Evolutionary conservation across 1,140 invertebrate species (phyloP), one percentile per base, ranked within the genome.

Genomic region (Adelges cooleyi): DNA sequence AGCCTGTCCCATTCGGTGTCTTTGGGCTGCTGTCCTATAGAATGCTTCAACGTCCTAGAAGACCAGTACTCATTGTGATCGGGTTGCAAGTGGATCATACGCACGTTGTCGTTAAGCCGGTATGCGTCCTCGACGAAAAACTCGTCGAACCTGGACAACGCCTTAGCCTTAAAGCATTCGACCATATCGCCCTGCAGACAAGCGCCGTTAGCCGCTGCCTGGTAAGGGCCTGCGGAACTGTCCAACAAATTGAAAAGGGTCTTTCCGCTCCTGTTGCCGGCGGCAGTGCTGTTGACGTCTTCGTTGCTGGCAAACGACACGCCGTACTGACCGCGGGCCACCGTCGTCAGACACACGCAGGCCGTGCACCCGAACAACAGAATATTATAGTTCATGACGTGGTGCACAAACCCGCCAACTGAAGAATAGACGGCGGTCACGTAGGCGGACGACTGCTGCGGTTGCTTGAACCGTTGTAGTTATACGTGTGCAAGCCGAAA

Each of bases 1-100:
- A 89, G 74, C 38, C 82, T 81, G 71, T 89, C 86, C 86, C 86
- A 89, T 73, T 89, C 85, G 1, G 82, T 80, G 66, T 89, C 86
- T n/a, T 82, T 80, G 4, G 78, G 71, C 73, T 84, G 78, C 1
- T 84, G 77, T 65, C 81, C 77, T 20, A 80, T 80, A 4, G 83
- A 82, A 70, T 83, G 84, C 71, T 54, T 23, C 22, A 67, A 67
- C 18, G 87, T 82, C 66, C 82, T 86, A 15, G 83, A 81, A 56
- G 76, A 73, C 53, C 66, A 72, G 67, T 66, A 15, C 10, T 44
- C 52, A 1, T 29, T 36, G 33, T 46, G 40, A 33, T 38, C 48
- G 0, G 73, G 73, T 0, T 82, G 78, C 77, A 86, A 80, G 52
- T 82, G 80, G 1, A 85, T 76, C 5, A 89, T 76, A 13, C 83